Evolutionary conservation across 2,797 vertebrate species (phyloP), one percentile per base, ranked within the genome.

Genomic region (Sebastes variabilis): DNA sequence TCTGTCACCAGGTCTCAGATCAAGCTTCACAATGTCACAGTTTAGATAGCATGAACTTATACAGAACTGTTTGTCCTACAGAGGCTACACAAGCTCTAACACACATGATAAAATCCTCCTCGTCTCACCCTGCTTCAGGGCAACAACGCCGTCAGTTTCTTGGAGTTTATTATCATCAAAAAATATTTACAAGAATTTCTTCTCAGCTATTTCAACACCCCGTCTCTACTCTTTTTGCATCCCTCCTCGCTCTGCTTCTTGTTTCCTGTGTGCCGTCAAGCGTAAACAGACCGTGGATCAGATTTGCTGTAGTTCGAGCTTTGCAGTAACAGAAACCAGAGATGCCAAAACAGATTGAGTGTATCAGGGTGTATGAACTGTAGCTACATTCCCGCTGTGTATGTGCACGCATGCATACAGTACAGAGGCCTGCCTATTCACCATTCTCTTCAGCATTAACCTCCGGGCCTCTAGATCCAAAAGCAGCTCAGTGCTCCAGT

Each of bases 401-500:
- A 29, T 61, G 64, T 83, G 38, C 22, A 55, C 27, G 55, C 75
- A 75, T 76, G 78, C 75, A 86, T 89, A 69, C 81, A 83, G 46
- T 75, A 89, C 71, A 86, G 82, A 88, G 76, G 66, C 81, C 72
- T 54, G 34, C 72, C 66, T 79, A 85, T 90, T 89, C 83, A 87
- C 80, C 49, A 62, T 84, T 90, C 82, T 80, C 66, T 30, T 30
- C 76, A 85, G 85, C 56, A 75, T 85, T 87, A 80, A 91, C 85
- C 83, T 86, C 73, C 55, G 79, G 76, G 67, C 67, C 72, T 75
- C 81, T 16, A 25, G 55, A 71, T 77, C 78, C 70, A 86, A 85
- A 89, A 89, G 77, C 74, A 71, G 85, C 79, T 89, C 83, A 88
- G 52, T 74, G 81, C 46, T 54, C 64, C 77, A 71, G 72, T 91